A percentile compares a stretch with the other conserved stretches of the same genome.
Evolutionary conservation across 2,113 vertebrate genomes (phyloP).

Genomic region (Vulpes vulpes): DNA sequence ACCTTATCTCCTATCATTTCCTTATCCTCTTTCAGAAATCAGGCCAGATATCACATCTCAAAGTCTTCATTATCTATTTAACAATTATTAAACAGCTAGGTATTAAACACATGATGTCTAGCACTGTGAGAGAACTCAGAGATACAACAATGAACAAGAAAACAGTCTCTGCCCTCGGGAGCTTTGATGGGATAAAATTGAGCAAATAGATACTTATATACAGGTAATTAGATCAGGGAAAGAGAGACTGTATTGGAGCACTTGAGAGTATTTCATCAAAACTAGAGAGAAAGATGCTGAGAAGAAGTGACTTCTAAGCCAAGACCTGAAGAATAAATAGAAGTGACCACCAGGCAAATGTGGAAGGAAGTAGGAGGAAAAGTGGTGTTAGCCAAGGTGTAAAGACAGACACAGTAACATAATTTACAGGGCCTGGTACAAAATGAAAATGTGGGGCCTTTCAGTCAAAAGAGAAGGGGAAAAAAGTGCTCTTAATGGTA

Average conservation of each 20-base stretch:
- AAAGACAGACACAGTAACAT: not conserved
- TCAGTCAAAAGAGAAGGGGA: not conserved
- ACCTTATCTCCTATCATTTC: not conserved
- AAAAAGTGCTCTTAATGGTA: not conserved
- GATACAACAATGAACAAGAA: not conserved
- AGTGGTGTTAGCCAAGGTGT: not conserved
- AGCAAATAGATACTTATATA: not conserved
- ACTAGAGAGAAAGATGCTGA: not conserved
- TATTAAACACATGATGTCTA: not conserved
- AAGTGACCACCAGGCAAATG: not conserved
- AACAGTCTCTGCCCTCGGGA: not conserved
- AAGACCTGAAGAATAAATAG: constrained; percentile 10
- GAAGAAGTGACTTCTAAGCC: not conserved
- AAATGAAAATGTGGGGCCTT: not conserved
- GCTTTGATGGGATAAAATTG: not conserved
- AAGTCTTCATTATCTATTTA: not conserved
- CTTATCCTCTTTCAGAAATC: not conserved
- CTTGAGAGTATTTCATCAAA: not conserved
- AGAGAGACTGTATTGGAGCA: not conserved
- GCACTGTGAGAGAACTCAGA: not conserved
- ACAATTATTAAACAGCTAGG: not conserved
- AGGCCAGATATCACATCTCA: not conserved
- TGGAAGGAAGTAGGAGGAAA: not conserved
- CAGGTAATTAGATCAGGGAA: not conserved
- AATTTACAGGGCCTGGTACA: not conserved